Evolutionary conservation across 2,888 invertebrate genomes (phyloP), one percentile per base, ranked within the genome.

Genomic region (Amphimallon solstitiale): DNA sequence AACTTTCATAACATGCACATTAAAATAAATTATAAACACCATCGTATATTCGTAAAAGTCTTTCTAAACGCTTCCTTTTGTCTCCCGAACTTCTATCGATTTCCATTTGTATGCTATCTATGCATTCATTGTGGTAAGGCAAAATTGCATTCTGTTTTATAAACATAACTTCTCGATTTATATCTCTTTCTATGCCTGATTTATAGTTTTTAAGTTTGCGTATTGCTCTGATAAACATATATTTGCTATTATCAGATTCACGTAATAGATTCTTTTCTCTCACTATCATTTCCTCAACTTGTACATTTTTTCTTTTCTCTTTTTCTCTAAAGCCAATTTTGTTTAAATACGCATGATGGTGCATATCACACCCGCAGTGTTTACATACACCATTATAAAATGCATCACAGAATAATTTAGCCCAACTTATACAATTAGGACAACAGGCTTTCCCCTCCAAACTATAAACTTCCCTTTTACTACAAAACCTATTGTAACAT

Each of bases 391-490:
- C 29, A 5, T 3, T 3, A 2, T 1, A 1, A 2, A 29, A 29
- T 29, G 29, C 29, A 1, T 5, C 29, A 9, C 29, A 29, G 9
- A 29, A 29, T 29, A 23, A 12, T 54, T 40, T 54, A n/a, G 7
- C 5, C 54, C 5, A 21, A 12, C 38, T 12, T 4, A 2, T 21
- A 12, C 54, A 54, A 12, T 54, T 19, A 1, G 38, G 21, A 38
- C 54, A 54, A 40, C 54, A 54, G 2, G 54, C 54, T 38, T 54
- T 54, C 2, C 54, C 54, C 2, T 54, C 6, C 6, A 1, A 0
- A 9, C 54, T 23, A 40, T 54, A 54, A 12, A 21, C n/a, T 2
- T n/a, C 23, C 1, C 14, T 21, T 4, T n/a, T 21, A 1, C 1
- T 7, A n/a, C 54, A 54, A 2, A 6, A 38, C 0, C 0, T 2